Conservation (phyloP, 1,140 invertebrate species). For the Drosophila neocordata region DNA sequence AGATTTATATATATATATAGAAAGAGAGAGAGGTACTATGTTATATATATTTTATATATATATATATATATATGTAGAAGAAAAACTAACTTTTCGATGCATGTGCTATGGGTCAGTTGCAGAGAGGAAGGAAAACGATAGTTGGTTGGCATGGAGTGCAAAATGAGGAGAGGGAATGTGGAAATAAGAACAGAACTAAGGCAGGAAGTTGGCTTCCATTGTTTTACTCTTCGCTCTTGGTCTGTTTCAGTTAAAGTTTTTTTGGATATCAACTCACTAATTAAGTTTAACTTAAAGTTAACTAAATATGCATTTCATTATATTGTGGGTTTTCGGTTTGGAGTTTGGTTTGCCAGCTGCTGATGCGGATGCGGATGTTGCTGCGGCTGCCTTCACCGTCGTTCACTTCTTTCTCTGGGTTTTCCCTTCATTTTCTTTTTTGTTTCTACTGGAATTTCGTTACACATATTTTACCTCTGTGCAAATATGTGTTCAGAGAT, state of each 20-base stretch:
- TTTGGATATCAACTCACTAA: slow-evolving; percentile 60
- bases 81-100: slow-evolving; percentile 16
- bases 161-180: not conserved
- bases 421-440: not conserved
- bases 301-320: slow-evolving; percentile 76
- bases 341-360: slow-evolving; percentile 20
- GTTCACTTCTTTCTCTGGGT: slow-evolving; percentile 12
- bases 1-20: not conserved
- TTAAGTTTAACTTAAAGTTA: slow-evolving; percentile 69
- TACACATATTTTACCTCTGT: slow-evolving; percentile 14
- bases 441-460: slow-evolving; percentile 18
- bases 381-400: slow-evolving; percentile 11
- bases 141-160: no score
- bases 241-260: slow-evolving; percentile 2
- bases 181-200: not conserved
- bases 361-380: slow-evolving; percentile 21
- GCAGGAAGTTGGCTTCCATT: slow-evolving; percentile 20
- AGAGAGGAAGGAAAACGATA: not conserved
- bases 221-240: slow-evolving; percentile 17
- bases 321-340: slow-evolving; percentile 38
- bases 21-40: not conserved
- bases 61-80: not conserved
- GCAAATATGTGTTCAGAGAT: not conserved
- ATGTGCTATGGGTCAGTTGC: slow-evolving; percentile 4
- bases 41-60: no score